Evolutionary conservation across 2,113 vertebrate species (phyloP).

Genomic region (Zonotrichia leucophrys): DNA sequence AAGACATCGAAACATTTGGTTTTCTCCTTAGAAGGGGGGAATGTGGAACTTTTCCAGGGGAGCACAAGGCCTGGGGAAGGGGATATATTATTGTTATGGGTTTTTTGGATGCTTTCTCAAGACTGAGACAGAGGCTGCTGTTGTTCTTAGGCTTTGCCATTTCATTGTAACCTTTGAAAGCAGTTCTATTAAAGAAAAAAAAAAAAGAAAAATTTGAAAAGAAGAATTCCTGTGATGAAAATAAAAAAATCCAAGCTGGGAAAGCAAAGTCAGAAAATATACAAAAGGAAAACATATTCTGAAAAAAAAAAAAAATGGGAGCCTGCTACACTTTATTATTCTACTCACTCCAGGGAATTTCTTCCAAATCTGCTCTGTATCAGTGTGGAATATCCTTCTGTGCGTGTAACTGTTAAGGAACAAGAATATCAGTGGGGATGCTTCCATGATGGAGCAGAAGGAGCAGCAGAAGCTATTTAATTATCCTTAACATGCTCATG

Average conservation of each 20-base stretch:
- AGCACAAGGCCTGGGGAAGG: neutral
- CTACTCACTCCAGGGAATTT: neutral
- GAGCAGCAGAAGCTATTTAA: neutral
- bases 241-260: neutral
- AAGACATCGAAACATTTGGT: neutral
- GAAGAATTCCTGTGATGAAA: accelerated
- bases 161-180: neutral
- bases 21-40: neutral
- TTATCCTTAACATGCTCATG: neutral
- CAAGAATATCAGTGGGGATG: neutral
- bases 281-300: neutral
- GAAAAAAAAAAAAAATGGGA: neutral
- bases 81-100: accelerated
- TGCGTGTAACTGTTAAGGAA: neutral
- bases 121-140: neutral
- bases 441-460: neutral
- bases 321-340: neutral
- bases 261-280: neutral
- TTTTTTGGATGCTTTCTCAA: neutral
- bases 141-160: neutral
- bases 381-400: neutral
- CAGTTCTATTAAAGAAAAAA: neutral
- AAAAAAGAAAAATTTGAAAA: neutral
- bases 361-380: neutral
- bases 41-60: neutral